phyloP scores from a whole-genome alignment of 2,797 vertebrate species.

The Lindbergichthys nudifrons region DNA sequence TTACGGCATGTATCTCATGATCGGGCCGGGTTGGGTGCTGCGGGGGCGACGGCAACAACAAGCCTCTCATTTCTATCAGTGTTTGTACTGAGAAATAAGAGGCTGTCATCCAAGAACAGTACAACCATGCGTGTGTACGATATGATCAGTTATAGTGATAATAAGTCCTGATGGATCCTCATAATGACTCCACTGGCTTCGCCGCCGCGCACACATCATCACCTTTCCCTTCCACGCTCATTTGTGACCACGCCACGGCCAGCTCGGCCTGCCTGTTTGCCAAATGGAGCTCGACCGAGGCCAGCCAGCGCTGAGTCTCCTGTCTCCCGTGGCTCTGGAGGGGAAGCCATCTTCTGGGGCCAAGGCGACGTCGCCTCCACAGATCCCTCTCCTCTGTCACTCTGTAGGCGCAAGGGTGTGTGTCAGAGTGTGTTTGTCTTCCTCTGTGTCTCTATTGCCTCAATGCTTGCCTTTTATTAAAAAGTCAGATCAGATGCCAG shows the following conservation, averaged over 20 bases:
- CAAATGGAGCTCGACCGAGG: slow-evolving; percentile 69
- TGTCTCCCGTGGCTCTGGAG: slow-evolving; percentile 70
- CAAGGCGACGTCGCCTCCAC: slow-evolving; percentile 70
- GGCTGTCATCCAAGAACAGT: slow-evolving; percentile 60
- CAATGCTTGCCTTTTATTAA: slow-evolving; percentile 12
- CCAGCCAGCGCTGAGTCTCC: slow-evolving; percentile 70
- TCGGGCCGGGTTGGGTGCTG: slow-evolving; percentile 33
- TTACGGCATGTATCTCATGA: slow-evolving; percentile 56
- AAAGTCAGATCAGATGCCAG: slow-evolving; percentile 8
- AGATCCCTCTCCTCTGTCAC: slow-evolving; percentile 65
- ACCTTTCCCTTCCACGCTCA: slow-evolving; percentile 61
- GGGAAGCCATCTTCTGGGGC: slow-evolving; percentile 74
- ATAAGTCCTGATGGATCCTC: slow-evolving; percentile 71
- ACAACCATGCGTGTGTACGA: slow-evolving; percentile 19
- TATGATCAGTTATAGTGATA: slow-evolving; percentile 62
- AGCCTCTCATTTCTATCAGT: slow-evolving; percentile 62
- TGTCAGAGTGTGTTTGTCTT: slow-evolving; percentile 39
- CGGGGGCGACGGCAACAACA: slow-evolving; percentile 42
- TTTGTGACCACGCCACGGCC: slow-evolving; percentile 61
- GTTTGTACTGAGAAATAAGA: slow-evolving; percentile 53
- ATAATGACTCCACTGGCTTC: slow-evolving; percentile 61
- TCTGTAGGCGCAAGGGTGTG: slow-evolving; percentile 43
- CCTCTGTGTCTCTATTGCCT: slow-evolving; percentile 11
- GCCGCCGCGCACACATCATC: slow-evolving; percentile 57
- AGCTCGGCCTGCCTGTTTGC: slow-evolving; percentile 63